Evolutionary conservation across 2,888 invertebrate genomes (phyloP), one percentile per base, ranked within the genome.

Genomic region (Macrostomum cliftonense): DNA sequence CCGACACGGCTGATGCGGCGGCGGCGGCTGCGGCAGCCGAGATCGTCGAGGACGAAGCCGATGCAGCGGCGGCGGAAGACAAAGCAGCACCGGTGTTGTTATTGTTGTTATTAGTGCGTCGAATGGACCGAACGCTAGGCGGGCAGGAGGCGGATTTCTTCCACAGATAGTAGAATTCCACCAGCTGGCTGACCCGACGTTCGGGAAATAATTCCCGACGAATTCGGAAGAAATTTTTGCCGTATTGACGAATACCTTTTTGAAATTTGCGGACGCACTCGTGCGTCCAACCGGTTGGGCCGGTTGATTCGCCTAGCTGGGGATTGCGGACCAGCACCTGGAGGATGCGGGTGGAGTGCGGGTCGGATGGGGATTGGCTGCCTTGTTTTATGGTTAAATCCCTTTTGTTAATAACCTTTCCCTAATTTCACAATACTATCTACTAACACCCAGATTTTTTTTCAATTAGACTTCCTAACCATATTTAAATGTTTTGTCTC

Each of bases 121-220:
- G 20, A 56, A 54, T 19, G 55, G 52, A 2, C 54, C 42, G 17
- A 51, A 43, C 56, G 58, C 52, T 89, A 68, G 86, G 88, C 70
- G 87, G 86, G 54, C 95, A 95, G 62, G 88, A 88, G 17, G 93
- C 88, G 39, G 93, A 91, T 75, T 97, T 97, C 76, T 99, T 99
- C 97, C 97, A 97, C 65, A 91, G 77, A 74, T 97, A 97, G 73
- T 97, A 97, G 75, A 87, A 97, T 71, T 93, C 93, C 48, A 97
- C 91, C 64, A 97, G 74, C 70, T 97, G 93, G 49, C 88, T 82
- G 4, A 16, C 14, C 20, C 20, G 14, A 4, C 43, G 4, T 70
- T 91, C 87, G 49, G 93, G 88, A 59, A 97, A 75, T 59, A 93
- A 76, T 73, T 97, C 95, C 72, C 91, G 91, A 61, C 83, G 78